A percentile compares a stretch with the other conserved stretches of the same genome.
Evolutionary conservation across 2,888 invertebrate genomes (phyloP).

Genomic region (Bruchidius siliquastri): DNA sequence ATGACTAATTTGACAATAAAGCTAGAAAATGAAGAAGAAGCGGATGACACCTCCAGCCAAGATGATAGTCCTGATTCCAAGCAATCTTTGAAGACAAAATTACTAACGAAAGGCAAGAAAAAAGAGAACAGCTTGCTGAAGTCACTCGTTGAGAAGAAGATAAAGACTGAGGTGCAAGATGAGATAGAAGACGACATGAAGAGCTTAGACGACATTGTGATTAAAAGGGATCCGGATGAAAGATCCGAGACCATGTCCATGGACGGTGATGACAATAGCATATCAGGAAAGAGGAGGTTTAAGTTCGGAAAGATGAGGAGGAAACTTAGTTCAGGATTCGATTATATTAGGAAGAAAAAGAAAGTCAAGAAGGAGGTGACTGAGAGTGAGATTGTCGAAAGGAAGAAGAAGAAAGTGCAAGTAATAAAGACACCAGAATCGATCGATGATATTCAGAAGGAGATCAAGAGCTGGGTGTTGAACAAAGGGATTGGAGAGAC

Average conservation of each 20-base stretch:
- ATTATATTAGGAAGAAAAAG: slow-evolving; percentile 86
- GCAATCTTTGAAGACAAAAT: slow-evolving; percentile 30
- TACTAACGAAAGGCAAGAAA: slow-evolving; percentile 26
- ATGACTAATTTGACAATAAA: slow-evolving; percentile 27
- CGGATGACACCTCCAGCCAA: slow-evolving; percentile 19
- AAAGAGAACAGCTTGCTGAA: slow-evolving; percentile 34
- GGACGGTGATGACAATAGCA: slow-evolving; percentile 38
- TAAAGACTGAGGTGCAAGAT: slow-evolving; percentile 33
- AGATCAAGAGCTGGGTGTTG: slow-evolving; percentile 86
- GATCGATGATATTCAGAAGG: slow-evolving; percentile 74
- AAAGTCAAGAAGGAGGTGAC: slow-evolving; percentile 59
- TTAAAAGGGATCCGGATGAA: slow-evolving; percentile 40
- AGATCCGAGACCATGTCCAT: slow-evolving; percentile 42
- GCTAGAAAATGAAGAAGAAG: slow-evolving; percentile 34
- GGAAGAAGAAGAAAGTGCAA: slow-evolving; percentile 37
- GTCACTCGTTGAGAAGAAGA: slow-evolving; percentile 31
- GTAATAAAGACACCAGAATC: slow-evolving; percentile 57
- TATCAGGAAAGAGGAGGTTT: slow-evolving; percentile 46
- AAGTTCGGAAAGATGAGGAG: slow-evolving; percentile 64
- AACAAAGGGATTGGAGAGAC: slow-evolving; percentile 95
- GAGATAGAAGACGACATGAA: slow-evolving; percentile 36
- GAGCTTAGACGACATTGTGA: slow-evolving; percentile 25
- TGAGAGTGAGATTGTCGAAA: slow-evolving; percentile 23
- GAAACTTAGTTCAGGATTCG: slow-evolving; percentile 80
- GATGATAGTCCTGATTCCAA: slow-evolving; percentile 21